Conservation (phyloP, 2,113 vertebrate genomes). For the Theristicus caerulescens region DNA sequence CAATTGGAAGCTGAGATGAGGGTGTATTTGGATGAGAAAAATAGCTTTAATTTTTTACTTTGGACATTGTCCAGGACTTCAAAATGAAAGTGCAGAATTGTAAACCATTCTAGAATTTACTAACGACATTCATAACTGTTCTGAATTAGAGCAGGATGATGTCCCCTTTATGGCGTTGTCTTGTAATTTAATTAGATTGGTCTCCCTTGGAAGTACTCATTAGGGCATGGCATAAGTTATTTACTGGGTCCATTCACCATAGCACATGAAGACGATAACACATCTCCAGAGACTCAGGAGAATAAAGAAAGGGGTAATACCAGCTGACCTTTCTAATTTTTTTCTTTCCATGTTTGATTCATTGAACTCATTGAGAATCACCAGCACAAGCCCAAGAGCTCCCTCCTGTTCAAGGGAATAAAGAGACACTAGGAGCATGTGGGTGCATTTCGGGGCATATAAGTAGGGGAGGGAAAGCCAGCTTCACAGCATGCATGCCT, state of each 20-base stretch:
- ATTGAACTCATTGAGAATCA: background rate
- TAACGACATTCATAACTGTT: background rate
- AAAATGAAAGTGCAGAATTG: constrained; percentile 7
- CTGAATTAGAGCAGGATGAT: background rate
- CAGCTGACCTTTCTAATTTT: background rate
- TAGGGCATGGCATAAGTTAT: background rate
- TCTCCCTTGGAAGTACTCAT: background rate
- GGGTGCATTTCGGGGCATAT: background rate
- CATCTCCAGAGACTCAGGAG: background rate
- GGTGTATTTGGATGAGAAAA: background rate
- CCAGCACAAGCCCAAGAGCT: background rate
- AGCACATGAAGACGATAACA: background rate
- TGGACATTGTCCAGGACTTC: background rate
- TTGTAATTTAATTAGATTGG: constrained; percentile 9
- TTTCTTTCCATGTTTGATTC: background rate
- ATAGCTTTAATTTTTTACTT: background rate
- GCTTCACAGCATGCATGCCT: background rate
- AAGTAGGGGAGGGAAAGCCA: background rate
- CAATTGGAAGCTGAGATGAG: background rate
- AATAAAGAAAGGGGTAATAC: background rate
- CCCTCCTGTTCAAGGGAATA: background rate
- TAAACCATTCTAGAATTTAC: constrained; percentile 31
- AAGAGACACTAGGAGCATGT: background rate
- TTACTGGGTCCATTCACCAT: background rate
- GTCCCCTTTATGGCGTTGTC: background rate